Evolutionary conservation across 2,888 invertebrate genomes (phyloP), one percentile per base, ranked within the genome.

Genomic region (Chrysomela aeneicollis): DNA sequence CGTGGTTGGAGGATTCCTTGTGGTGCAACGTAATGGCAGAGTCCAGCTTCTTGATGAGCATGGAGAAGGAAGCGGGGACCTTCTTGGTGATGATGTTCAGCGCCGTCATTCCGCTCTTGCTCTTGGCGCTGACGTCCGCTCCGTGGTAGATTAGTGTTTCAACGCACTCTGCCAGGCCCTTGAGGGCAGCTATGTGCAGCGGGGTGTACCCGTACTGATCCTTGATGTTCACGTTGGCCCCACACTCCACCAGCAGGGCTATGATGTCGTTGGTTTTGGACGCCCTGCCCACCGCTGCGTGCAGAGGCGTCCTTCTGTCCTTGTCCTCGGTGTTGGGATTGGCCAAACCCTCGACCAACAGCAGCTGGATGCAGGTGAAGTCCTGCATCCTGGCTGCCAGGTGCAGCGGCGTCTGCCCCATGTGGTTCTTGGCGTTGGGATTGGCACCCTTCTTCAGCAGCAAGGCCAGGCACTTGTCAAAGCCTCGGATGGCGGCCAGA

Each of bases 171-270:
- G 92, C 91, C 32, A 93, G 84, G 30, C 94, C 94, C 77, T 94
- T 94, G 10, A 94, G 83, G 3, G 94, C 94, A 5, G 94, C 94
- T 67, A 95, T 86, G 79, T 95, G 94, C 35, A 95, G 84, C 0
- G 94, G 92, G 0, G 93, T 92, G 78, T 93, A 93, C 0, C 94
- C 94, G 74, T 93, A 94, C 73, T 91, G 91, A 77, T 94, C 95
- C 77, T 91, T 91, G 66, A 89, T 89, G 78, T 94, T 94, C 0
- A 93, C 92, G 77, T 92, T 90, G 0, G 93, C 92, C 1, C 92
- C 90, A 89, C 91, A 92, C 72, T 88, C 89, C 49, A 93, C 89
- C 42, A 94, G 83, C 0, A 89, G 87, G 78, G 93, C 92, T 37
- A 92, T 89, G 37, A 93, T 91, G 74, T 93, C 92, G 74, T 91